phyloP scores from a whole-genome alignment of 2,888 invertebrate genomes.

The Halocaridina rubra region DNA sequence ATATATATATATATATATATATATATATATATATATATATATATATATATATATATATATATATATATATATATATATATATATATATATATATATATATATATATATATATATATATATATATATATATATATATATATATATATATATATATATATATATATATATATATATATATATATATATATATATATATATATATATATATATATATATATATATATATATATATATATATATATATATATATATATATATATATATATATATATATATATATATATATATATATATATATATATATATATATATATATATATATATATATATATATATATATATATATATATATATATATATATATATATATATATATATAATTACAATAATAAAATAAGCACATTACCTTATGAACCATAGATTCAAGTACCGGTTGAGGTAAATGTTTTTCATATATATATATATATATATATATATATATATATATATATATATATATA shows the following conservation, averaged over 20 bases:
- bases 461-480: too few species aligned
- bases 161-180: not conserved
- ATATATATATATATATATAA: not conserved
- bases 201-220: not conserved
- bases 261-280: not conserved
- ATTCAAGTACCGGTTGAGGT: too few species aligned
- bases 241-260: not conserved
- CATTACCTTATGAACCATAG: too few species aligned
- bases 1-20: not conserved
- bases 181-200: not conserved
- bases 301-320: not conserved
- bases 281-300: not conserved
- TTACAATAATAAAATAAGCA: too few species aligned
- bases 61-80: not conserved
- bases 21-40: not conserved
- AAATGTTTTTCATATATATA: too few species aligned
- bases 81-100: not conserved
- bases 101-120: not conserved
- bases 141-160: not conserved
- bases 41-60: not conserved
- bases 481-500: too few species aligned
- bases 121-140: not conserved
- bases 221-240: not conserved
- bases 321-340: not conserved
- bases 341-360: not conserved